Evolutionary conservation across 30 jellyfish, hydroid and myxozoan genomes (phyloP), one percentile per base, ranked within the genome.

Genomic region (Mastigias papua): DNA sequence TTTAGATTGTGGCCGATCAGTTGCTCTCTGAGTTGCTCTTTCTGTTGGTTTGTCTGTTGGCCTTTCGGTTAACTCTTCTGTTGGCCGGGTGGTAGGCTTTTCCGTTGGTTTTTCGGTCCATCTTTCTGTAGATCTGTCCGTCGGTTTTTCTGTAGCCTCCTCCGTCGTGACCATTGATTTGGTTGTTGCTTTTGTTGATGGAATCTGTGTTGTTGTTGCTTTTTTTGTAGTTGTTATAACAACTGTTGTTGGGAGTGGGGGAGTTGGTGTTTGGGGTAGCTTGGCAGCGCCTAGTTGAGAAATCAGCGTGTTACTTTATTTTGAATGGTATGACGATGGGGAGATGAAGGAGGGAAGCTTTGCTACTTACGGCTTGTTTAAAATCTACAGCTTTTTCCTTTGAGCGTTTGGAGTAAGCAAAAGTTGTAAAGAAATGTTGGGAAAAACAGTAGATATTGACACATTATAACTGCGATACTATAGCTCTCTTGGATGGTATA

Each of bases 221-320:
- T 2, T 17, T 25, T 62, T 80, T 46, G 69, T 34, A 8, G 78
- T n/a, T 1, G 27, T n/a, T n/a, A n/a, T n/a, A n/a, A n/a, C n/a
- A n/a, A n/a, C 37, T 21, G 89, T 79, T 7, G 80, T 60, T 13
- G 70, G 89, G 26, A 65, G 20, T 20, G 89, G 64, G 23, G 89
- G 79, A 23, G 81, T 10, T 23, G 21, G 15, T 28, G 86, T 49
- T 17, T 20, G 34, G 3, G 86, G 70, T 28, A 51, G 51, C 26
- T 25, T 25, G 9, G 81, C 81, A 29, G 90, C 81, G 11, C 80
- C 81, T 65, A 46, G n/a, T n/a, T n/a, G n/a, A n/a, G n/a, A 2
- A n/a, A 28, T 4, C 68, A 48, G 54, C 54, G n/a, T n/a, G n/a
- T n/a, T n/a, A n/a, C n/a, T n/a, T n/a, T n/a, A n/a, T n/a, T n/a